These are phyloP conservation scores for Premnoplex brunnescens DNA, from an alignment of 2,797 vertebrate genomes.

Conservation along the genomic window DNA sequence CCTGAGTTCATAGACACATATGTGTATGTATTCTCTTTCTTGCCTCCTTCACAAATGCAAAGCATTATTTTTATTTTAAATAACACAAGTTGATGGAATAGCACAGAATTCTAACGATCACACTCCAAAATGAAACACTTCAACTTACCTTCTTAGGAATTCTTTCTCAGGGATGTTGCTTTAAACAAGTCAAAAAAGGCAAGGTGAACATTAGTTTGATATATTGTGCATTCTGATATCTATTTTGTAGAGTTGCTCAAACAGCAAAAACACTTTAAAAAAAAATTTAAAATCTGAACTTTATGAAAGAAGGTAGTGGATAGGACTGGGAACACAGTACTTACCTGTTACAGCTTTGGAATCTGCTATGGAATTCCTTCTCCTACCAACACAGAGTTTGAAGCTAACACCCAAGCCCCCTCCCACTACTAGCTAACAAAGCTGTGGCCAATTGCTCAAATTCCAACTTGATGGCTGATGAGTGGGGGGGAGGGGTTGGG, in stretches of 20 bases:
- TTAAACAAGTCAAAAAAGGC: not conserved
- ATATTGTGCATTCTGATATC: not conserved
- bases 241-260: not conserved
- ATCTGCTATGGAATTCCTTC: too few relatives aligned
- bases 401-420: too few relatives aligned
- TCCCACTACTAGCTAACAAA: too few relatives aligned
- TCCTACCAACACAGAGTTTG: too few relatives aligned
- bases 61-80: not conserved
- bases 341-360: not conserved
- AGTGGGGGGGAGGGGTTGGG: too few relatives aligned
- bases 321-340: not conserved
- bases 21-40: not conserved
- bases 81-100: not conserved
- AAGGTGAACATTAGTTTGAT: not conserved
- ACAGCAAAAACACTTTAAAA: not conserved
- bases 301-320: not conserved
- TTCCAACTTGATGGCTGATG: too few relatives aligned
- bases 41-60: not conserved
- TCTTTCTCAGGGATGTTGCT: not conserved
- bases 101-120: not conserved
- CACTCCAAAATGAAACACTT: not conserved
- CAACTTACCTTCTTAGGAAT: not conserved
- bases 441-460: too few relatives aligned
- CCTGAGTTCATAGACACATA: rapidly evolving
- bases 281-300: not conserved